Conservation (phyloP, 92 coral and sea anemone species). For the Pocillopora grandis region DNA sequence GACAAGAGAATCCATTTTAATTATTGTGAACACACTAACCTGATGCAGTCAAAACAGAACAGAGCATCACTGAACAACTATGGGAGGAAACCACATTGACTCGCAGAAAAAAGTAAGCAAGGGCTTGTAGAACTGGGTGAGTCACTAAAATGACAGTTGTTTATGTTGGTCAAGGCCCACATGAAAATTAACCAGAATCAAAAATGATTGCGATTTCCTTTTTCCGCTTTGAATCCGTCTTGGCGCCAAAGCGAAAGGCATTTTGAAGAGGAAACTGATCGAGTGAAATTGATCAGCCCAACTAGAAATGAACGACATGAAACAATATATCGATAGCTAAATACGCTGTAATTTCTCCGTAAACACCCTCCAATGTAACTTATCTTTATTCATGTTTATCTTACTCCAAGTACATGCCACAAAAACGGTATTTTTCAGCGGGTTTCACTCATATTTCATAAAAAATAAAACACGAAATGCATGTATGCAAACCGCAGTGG, state of each 20-base stretch:
- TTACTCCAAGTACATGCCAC: not conserved
- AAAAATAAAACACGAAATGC: not conserved
- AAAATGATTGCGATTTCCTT: not conserved
- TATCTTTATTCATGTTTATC: slow-evolving; percentile 10
- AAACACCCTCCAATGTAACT: not conserved
- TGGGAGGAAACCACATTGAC: not conserved
- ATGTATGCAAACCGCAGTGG: slow-evolving; percentile 13
- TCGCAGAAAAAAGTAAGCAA: not conserved
- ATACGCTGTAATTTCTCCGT: slow-evolving; percentile 9
- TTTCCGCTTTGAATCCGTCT: not conserved
- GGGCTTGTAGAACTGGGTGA: slow-evolving; percentile 2
- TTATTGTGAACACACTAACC: slow-evolving; percentile 22
- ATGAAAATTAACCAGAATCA: not conserved
- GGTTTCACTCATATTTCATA: not conserved
- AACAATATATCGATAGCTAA: not conserved
- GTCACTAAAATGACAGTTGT: not conserved
- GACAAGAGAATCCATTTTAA: slow-evolving; percentile 22
- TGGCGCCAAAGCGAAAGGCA: not conserved
- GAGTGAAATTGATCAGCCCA: not conserved
- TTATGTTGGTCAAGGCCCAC: too few species aligned
- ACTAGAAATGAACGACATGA: not conserved
- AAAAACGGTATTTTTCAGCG: not conserved
- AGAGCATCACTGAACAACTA: not conserved
- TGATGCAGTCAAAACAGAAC: slow-evolving; percentile 16
- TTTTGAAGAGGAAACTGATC: not conserved